Conservation (phyloP, 2,888 invertebrate species). For the Brachyopa scutellaris region DNA sequence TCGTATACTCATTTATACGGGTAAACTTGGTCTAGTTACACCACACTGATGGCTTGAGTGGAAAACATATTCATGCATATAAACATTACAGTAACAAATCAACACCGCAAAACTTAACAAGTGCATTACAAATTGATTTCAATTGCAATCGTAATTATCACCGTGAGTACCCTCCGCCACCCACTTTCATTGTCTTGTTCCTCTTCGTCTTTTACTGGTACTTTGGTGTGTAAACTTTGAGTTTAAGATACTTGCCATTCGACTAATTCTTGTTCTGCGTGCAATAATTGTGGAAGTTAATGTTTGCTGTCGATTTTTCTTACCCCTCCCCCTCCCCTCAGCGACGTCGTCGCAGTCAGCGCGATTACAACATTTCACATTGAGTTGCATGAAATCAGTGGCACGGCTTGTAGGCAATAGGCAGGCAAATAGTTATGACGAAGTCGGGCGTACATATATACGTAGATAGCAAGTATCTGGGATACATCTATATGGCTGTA, state of each 20-base stretch:
- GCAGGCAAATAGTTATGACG: conserved; percentile 15
- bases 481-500: not conserved
- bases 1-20: conserved; percentile 15
- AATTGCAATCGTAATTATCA: conserved; percentile 68
- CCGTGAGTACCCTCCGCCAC: conserved; percentile 4
- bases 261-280: conserved; percentile 64
- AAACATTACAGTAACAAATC: conserved; percentile 49
- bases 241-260: conserved; percentile 36
- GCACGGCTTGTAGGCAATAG: conserved; percentile 16
- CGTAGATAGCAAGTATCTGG: too few relatives aligned
- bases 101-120: conserved; percentile 45
- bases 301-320: conserved; percentile 42
- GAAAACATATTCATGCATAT: conserved; percentile 52
- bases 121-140: conserved; percentile 72
- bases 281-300: conserved; percentile 57
- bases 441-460: conserved; percentile 9
- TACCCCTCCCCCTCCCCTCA: not conserved
- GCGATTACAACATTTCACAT: conserved; percentile 61
- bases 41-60: conserved; percentile 46
- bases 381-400: conserved; percentile 62
- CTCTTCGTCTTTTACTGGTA: not conserved
- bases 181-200: not conserved
- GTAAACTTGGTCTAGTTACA: conserved; percentile 70
- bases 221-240: conserved; percentile 14
- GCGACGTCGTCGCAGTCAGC: not conserved